Percentiles rank a stretch among this genome's conserved stretches.
Evolutionary conservation across 2,888 invertebrate genomes (phyloP).

Genomic region (Tetramorium bicarinatum): DNA sequence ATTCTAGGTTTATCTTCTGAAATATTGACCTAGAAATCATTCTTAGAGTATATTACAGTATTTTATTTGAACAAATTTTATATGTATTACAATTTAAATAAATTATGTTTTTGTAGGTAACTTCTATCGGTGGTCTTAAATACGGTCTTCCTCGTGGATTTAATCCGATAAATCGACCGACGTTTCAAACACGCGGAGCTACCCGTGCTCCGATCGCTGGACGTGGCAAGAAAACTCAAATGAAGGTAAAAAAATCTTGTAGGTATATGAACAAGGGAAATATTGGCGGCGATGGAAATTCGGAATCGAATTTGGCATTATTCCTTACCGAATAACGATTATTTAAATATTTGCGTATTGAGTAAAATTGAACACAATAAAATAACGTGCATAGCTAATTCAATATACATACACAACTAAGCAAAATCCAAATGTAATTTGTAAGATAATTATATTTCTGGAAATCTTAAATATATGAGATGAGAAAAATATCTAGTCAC

Average conservation of each 20-base stretch:
- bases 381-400: not conserved
- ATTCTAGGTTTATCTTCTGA: not conserved
- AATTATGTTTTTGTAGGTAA: constrained; percentile 80
- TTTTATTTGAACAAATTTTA: not conserved
- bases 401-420: not conserved
- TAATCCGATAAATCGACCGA: constrained; percentile 80
- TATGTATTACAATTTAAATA: constrained; percentile 8
- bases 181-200: constrained; percentile 81
- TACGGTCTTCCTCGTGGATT: constrained; percentile 81
- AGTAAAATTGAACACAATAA: not conserved
- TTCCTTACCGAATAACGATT: not conserved
- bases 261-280: constrained; percentile 2
- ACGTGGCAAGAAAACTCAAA: constrained; percentile 84
- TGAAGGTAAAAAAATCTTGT: constrained; percentile 80
- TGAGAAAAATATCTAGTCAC: not conserved
- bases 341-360: not conserved
- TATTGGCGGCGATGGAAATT: not conserved
- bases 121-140: constrained; percentile 85
- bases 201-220: constrained; percentile 80
- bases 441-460: not conserved
- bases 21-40: not conserved
- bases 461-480: not conserved
- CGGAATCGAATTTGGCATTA: not conserved
- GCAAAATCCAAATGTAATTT: not conserved
- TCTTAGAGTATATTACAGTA: not conserved